These are phyloP conservation scores for Hypselothyrea guttata DNA, from an alignment of 2,888 invertebrate genomes.

Conservation along the genomic window DNA sequence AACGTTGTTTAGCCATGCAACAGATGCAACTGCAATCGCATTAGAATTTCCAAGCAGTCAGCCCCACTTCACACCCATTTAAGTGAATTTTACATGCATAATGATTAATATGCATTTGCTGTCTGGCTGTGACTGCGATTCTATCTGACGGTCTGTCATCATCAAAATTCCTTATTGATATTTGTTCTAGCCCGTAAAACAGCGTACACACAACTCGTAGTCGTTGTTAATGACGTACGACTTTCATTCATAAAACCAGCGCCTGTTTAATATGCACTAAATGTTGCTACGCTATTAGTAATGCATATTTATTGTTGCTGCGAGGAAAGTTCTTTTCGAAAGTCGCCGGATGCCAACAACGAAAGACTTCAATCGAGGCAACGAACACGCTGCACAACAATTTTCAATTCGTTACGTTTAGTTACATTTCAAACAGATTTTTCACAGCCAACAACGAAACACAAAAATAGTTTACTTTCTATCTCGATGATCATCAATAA, in stretches of 20 bases:
- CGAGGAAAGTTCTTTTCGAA: constrained; percentile 69
- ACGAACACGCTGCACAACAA: constrained; percentile 27
- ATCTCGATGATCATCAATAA: constrained; percentile 46
- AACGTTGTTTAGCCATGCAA: constrained; percentile 24
- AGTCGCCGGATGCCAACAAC: constrained; percentile 31
- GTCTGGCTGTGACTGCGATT: constrained; percentile 38
- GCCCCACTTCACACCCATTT: constrained; percentile 66
- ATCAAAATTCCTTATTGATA: constrained; percentile 71
- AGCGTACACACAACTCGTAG: constrained; percentile 17
- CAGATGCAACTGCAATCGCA: constrained; percentile 9
- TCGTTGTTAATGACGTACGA: constrained; percentile 50
- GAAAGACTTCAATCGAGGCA: constrained; percentile 21
- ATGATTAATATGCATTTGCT: constrained; percentile 40
- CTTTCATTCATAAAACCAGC: constrained; percentile 68
- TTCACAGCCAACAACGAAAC: constrained; percentile 48
- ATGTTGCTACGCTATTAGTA: constrained; percentile 27
- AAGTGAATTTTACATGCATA: constrained; percentile 42
- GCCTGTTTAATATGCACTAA: constrained; percentile 46
- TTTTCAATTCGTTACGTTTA: constrained; percentile 26
- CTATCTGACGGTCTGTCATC: constrained; percentile 54
- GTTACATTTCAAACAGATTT: constrained; percentile 21
- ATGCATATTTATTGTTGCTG: constrained; percentile 5
- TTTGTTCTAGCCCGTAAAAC: constrained; percentile 21
- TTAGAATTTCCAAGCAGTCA: constrained; percentile 45
- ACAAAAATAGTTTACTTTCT: constrained; percentile 53